Base-by-base conservation (phyloP, 2,888 invertebrate species). In the Mythimna lalbum region DNA sequence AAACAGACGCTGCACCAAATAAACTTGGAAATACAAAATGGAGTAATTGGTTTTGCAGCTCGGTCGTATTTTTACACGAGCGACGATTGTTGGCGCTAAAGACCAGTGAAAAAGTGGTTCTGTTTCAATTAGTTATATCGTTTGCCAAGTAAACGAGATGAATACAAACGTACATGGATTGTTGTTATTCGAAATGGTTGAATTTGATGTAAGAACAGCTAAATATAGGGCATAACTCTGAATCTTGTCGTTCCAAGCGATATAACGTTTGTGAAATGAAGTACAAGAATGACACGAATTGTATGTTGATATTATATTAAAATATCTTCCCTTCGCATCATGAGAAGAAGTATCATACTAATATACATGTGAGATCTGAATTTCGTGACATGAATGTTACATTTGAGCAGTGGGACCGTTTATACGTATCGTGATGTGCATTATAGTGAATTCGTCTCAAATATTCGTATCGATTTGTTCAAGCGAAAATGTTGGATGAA, bases 31-130 rank as follows among this genome's bases (percentile, higher is more conserved):
- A 78, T 61, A 74, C 72, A 36, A 74, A 85, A 81, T 77, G 63
- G 74, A 82, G 76, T 80, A 80, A 82, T 83, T 76, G 71, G 63
- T 73, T 80, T 76, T 76, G 62, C 60, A 73, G 70, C 56, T 59
- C 50, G 61, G 31, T 73, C 49, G 73, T 80, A 83, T 69, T 80
- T 79, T 80, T 68, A 65, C 59, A 65, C 63, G 63, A 67, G 14
- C 47, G 50, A 66, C 62, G 65, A 63, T 59, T 67, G 69, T 73
- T 73, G 60, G 56, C 36, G 59, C 55, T 61, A 52, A 82, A 76
- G 23, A 62, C 57, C 33, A 63, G 56, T 63, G 66, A 67, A 66
- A 70, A 61, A 70, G 61, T 57, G 53, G 53, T 66, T 70, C 61
- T 53, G 69, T 78, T 74, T 33, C 69, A 63, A 66, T 70, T 71